These are phyloP conservation scores for Brachyptera putata DNA, from an alignment of 2,888 invertebrate species.

Conservation along the genomic window DNA sequence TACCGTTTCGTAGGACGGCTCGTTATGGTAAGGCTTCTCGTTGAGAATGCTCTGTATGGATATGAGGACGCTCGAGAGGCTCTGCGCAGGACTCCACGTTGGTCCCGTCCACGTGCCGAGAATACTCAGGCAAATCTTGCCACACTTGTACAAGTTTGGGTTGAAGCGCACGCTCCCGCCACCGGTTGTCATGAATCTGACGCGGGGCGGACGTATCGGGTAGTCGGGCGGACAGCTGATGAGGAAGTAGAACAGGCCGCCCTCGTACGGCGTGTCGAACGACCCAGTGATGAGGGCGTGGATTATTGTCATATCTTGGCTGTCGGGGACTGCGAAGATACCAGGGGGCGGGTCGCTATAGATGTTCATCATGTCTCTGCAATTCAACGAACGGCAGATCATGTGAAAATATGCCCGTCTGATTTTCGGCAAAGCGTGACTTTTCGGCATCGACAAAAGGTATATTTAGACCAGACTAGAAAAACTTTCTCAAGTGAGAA, in stretches of 20 bases:
- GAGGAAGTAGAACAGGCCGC: conserved; percentile 51
- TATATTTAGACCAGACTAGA: background rate
- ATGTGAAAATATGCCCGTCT: too few relatives aligned
- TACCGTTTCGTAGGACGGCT: conserved; percentile 56
- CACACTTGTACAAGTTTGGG: conserved; percentile 58
- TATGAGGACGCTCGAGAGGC: conserved; percentile 51
- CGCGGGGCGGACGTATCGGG: conserved; percentile 55
- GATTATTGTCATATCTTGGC: conserved; percentile 50
- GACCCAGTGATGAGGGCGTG: conserved; percentile 55
- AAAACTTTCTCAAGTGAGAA: background rate
- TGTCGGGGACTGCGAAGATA: conserved; percentile 53
- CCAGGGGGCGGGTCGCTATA: conserved; percentile 55
- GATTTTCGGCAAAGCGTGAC: background rate
- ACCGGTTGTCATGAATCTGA: conserved; percentile 56
- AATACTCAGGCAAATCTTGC: conserved; percentile 46
- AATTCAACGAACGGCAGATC: conserved; percentile 36
- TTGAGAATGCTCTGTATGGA: conserved; percentile 58
- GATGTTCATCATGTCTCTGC: conserved; percentile 52
- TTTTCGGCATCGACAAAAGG: background rate
- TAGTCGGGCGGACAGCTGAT: conserved; percentile 53
- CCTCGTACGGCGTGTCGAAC: conserved; percentile 59
- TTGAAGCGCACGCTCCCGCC: conserved; percentile 56
- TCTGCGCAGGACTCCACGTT: conserved; percentile 54
- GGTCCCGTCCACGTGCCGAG: conserved; percentile 52
- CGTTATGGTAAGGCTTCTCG: conserved; percentile 60